A percentile compares a stretch with the other conserved stretches of the same genome.
phyloP scores from a whole-genome alignment of 2,888 invertebrate genomes.

The Agriopis marginaria region DNA sequence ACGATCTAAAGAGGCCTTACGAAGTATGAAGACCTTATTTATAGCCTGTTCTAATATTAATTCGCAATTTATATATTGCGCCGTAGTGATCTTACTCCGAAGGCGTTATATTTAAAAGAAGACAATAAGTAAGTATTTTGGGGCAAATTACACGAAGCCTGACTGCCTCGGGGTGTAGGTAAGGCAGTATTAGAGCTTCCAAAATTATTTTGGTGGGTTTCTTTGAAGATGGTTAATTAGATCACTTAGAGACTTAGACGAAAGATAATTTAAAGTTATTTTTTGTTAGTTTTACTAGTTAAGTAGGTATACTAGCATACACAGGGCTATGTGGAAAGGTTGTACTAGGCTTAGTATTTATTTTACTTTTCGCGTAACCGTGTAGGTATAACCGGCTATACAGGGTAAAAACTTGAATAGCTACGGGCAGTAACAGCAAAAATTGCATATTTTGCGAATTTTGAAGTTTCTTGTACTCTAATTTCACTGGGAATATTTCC shows the following conservation, averaged over 20 bases:
- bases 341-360: too few relatives aligned
- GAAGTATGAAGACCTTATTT: background rate
- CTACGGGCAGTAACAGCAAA: too few relatives aligned
- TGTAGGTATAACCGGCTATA: too few relatives aligned
- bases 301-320: too few relatives aligned
- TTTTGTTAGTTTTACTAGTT: too few relatives aligned
- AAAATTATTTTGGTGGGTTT: background rate
- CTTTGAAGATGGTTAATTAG: background rate
- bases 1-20: background rate
- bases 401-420: too few relatives aligned
- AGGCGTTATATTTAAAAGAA: conserved; percentile 7
- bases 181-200: background rate
- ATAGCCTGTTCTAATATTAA: conserved; percentile 3
- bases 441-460: too few relatives aligned
- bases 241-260: background rate
- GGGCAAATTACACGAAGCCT: background rate
- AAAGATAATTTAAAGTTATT: background rate
- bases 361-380: too few relatives aligned
- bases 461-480: too few relatives aligned
- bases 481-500: too few relatives aligned
- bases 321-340: too few relatives aligned
- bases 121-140: conserved; percentile 4
- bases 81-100: conserved; percentile 9
- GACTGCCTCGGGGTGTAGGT: background rate
- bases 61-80: background rate